Conservation (phyloP, 2,113 vertebrate species). For the Cricetomys ansorgei region DNA sequence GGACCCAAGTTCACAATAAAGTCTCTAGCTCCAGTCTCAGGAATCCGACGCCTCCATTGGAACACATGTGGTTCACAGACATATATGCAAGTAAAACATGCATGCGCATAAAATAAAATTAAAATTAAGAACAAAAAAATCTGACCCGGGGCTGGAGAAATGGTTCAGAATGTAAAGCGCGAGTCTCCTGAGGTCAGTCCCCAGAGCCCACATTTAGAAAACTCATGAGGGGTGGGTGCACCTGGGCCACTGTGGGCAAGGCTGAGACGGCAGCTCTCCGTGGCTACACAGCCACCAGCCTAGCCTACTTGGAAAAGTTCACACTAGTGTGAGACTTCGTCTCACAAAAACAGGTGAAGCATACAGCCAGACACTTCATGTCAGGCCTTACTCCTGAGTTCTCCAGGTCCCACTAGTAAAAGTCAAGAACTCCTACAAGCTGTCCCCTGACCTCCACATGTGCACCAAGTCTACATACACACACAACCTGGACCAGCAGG, state of each 20-base stretch:
- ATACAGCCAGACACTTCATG: background rate
- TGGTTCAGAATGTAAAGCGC: background rate
- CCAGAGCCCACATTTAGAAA: background rate
- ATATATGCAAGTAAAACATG: background rate
- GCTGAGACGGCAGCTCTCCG: background rate
- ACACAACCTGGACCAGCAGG: background rate
- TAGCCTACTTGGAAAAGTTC: background rate
- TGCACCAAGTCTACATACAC: background rate
- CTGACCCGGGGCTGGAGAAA: background rate
- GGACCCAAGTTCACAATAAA: background rate
- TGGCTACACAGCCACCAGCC: background rate
- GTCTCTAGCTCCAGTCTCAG: background rate
- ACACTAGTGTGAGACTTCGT: background rate
- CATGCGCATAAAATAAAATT: background rate
- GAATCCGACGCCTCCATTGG: background rate
- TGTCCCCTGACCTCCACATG: background rate
- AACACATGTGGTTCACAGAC: background rate
- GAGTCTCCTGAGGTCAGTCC: background rate
- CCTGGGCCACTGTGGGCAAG: background rate
- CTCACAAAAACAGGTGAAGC: background rate
- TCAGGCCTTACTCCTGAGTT: background rate
- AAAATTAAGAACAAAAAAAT: background rate
- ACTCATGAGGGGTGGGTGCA: background rate
- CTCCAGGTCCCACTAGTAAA: background rate
- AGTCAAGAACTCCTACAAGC: background rate